Percentiles rank a stretch among this genome's conserved stretches.
Conservation (phyloP, 2,797 vertebrate species). For the Buceros bicornis region DNA sequence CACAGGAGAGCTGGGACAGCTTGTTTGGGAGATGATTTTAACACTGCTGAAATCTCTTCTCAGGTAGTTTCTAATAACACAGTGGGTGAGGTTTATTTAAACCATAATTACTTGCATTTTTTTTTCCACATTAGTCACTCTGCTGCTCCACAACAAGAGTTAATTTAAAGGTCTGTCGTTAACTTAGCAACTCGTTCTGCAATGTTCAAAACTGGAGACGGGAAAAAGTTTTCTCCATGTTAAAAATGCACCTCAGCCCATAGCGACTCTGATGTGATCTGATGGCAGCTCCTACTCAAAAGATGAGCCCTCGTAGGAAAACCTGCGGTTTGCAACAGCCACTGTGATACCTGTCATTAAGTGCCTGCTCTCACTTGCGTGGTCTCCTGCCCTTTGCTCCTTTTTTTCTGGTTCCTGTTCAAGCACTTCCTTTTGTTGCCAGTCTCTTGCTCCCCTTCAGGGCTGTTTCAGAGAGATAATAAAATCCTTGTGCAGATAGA, state of each 20-base stretch:
- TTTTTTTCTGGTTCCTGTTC: conserved; percentile 56
- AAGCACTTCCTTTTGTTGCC: conserved; percentile 60
- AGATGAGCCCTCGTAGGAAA: conserved; percentile 42
- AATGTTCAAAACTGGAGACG: not conserved
- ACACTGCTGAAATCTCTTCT: not conserved
- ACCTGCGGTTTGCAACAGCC: conserved; percentile 20
- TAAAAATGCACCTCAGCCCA: conserved; percentile 18
- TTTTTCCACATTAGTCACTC: not conserved
- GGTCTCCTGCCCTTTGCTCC: conserved; percentile 72
- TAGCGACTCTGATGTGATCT: not conserved
- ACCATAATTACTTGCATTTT: not conserved
- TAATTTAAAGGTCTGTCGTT: conserved; percentile 13
- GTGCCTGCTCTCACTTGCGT: conserved; percentile 58
- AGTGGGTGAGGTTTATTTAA: not conserved
- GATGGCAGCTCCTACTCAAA: conserved; percentile 8
- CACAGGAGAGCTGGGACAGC: not conserved
- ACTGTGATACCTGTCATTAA: conserved; percentile 72
- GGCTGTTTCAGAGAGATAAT: conserved; percentile 14
- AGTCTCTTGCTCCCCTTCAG: conserved; percentile 43
- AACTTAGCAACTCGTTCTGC: not conserved
- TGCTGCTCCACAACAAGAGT: not conserved
- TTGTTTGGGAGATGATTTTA: not conserved
- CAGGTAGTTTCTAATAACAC: conserved; percentile 1
- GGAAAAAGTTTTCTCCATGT: not conserved
- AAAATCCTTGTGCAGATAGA: conserved; percentile 45